phyloP scores from a whole-genome alignment of 2,113 vertebrate species.

The Edolisoma coerulescens region DNA sequence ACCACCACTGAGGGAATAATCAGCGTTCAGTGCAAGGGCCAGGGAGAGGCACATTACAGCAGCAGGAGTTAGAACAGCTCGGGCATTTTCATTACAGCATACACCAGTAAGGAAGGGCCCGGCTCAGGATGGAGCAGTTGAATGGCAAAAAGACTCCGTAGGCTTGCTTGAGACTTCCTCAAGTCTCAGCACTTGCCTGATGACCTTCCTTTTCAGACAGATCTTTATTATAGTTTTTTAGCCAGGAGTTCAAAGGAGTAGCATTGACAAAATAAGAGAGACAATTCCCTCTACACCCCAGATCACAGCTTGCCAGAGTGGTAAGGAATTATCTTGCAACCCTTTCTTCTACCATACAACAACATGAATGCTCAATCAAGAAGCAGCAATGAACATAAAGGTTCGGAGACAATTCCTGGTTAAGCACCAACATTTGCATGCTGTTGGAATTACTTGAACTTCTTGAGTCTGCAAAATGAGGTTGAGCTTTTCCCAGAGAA shows the following conservation, averaged over 20 bases:
- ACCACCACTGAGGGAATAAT: background rate
- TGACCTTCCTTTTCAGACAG: constrained; percentile 5
- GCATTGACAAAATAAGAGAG: constrained; percentile 5
- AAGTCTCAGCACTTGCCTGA: constrained; percentile 22
- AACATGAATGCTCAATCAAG: constrained; percentile 44
- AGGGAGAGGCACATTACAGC: background rate
- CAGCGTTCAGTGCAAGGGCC: background rate
- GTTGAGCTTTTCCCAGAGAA: background rate
- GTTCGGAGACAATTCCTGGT: constrained; percentile 24
- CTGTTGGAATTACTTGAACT: background rate
- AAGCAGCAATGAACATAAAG: background rate
- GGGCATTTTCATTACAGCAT: background rate
- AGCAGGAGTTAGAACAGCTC: background rate
- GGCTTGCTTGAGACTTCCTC: constrained; percentile 8
- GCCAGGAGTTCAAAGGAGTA: background rate
- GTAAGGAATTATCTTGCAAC: background rate
- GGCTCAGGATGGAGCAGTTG: constrained; percentile 2
- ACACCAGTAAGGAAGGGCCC: background rate
- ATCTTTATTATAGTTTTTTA: constrained; percentile 25
- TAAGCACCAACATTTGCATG: constrained; percentile 22
- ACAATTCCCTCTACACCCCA: constrained; percentile 1
- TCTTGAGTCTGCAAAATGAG: background rate
- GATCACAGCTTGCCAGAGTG: background rate
- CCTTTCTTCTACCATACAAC: constrained; percentile 16
- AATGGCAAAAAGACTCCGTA: background rate